These are phyloP conservation scores for Sylvia borin DNA, from an alignment of 2,797 vertebrate species.

Conservation along the genomic window DNA sequence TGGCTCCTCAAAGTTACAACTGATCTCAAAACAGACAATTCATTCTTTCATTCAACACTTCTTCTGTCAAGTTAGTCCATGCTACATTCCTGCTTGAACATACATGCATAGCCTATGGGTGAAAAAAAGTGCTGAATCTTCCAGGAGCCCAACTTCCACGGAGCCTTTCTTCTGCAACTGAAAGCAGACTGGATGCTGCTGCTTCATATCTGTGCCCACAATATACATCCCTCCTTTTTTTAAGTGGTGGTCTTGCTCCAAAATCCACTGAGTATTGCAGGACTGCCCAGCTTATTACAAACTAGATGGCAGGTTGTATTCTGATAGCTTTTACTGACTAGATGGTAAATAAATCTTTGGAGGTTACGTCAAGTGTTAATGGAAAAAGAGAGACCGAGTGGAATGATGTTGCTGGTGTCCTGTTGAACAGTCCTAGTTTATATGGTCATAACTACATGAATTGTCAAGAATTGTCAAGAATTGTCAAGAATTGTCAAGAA, in stretches of 20 bases:
- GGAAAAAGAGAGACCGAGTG: neutral
- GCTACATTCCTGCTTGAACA: neutral
- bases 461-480: neutral
- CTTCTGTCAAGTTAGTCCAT: neutral
- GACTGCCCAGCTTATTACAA: neutral
- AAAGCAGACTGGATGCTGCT: neutral
- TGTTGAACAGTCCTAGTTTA: neutral
- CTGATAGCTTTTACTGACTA: neutral
- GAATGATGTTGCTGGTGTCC: neutral
- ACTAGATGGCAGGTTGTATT: neutral
- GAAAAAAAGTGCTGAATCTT: neutral
- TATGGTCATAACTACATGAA: neutral
- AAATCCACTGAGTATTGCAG: neutral
- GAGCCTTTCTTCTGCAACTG: neutral
- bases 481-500: neutral
- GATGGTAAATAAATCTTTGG: neutral
- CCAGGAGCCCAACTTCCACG: neutral
- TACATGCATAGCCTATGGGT: neutral
- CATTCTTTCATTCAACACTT: neutral
- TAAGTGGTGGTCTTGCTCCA: neutral
- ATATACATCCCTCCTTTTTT: neutral
- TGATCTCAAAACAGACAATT: neutral
- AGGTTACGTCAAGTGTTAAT: neutral
- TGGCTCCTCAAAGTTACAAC: neutral
- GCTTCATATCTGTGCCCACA: neutral